A percentile compares a stretch with the other conserved stretches of the same genome.
phyloP scores from a whole-genome alignment of 2,797 vertebrate genomes.

The Argyrosomus regius region DNA sequence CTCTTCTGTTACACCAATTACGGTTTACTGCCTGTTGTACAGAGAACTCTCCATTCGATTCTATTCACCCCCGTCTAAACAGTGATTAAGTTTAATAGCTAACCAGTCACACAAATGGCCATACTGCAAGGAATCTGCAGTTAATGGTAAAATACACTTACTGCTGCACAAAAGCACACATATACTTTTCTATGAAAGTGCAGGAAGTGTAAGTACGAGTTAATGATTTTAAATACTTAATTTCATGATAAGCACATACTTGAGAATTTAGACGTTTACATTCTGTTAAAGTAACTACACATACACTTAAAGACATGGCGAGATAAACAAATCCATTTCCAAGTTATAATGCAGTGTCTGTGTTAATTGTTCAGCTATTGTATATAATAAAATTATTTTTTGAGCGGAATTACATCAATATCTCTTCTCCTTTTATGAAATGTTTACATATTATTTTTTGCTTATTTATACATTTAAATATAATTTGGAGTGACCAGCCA shows the following conservation, averaged over 20 bases:
- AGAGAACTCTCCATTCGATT: neutral
- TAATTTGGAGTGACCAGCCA: neutral
- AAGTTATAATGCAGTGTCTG: neutral
- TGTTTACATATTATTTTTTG: neutral
- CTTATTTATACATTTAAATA: neutral
- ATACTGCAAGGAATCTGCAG: conserved; percentile 2
- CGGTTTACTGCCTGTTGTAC: conserved; percentile 1
- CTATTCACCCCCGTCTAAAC: conserved; percentile 1
- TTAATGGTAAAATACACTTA: conserved; percentile 1
- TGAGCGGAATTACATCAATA: neutral
- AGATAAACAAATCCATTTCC: neutral
- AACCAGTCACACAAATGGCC: conserved; percentile 31
- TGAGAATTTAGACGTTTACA: neutral
- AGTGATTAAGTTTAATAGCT: conserved; percentile 23
- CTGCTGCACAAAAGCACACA: neutral
- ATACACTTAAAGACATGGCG: neutral
- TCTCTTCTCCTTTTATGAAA: neutral
- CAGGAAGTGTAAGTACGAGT: neutral
- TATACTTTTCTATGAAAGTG: neutral
- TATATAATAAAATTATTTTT: neutral
- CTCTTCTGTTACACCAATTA: conserved; percentile 21
- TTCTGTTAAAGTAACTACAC: neutral
- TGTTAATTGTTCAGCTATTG: neutral
- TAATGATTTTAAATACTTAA: conserved; percentile 4
- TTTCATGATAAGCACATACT: conserved; percentile 13